phyloP scores from a whole-genome alignment of 2,113 vertebrate species.

The Toxotes jaculatrix region DNA sequence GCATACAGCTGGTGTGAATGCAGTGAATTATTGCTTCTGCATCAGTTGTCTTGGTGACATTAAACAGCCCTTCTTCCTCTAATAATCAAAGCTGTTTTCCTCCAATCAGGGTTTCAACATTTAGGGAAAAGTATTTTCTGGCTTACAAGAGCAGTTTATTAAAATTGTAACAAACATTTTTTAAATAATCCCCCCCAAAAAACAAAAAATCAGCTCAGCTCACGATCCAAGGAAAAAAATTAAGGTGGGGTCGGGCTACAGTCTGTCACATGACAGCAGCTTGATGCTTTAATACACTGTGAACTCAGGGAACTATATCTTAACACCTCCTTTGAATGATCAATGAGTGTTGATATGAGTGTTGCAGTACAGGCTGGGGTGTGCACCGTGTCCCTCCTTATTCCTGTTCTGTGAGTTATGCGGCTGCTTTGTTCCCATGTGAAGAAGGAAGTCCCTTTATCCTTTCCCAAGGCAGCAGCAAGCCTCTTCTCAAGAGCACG shows the following conservation, averaged over 20 bases:
- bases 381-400: constrained; percentile 52
- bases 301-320: constrained; percentile 24
- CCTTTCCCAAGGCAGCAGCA: constrained; percentile 56
- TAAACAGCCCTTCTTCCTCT: not conserved
- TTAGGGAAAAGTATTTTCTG: not conserved
- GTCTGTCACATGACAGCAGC: not conserved
- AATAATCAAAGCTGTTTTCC: not conserved
- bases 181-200: not conserved
- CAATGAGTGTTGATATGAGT: constrained; percentile 33
- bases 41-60: constrained; percentile 14
- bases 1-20: too few relatives aligned
- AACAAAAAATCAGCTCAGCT: not conserved
- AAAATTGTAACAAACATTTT: not conserved
- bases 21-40: not conserved
- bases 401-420: constrained; percentile 55
- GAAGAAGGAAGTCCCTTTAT: constrained; percentile 69
- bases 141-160: not conserved
- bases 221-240: not conserved
- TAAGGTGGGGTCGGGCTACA: not conserved
- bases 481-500: constrained; percentile 27
- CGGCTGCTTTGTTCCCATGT: constrained; percentile 68
- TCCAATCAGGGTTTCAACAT: not conserved
- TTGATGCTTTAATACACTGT: not conserved
- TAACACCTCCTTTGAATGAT: constrained; percentile 25
- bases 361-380: constrained; percentile 33